phyloP scores from a whole-genome alignment of 2,888 invertebrate genomes.

The Digitonthophagus gazella region DNA sequence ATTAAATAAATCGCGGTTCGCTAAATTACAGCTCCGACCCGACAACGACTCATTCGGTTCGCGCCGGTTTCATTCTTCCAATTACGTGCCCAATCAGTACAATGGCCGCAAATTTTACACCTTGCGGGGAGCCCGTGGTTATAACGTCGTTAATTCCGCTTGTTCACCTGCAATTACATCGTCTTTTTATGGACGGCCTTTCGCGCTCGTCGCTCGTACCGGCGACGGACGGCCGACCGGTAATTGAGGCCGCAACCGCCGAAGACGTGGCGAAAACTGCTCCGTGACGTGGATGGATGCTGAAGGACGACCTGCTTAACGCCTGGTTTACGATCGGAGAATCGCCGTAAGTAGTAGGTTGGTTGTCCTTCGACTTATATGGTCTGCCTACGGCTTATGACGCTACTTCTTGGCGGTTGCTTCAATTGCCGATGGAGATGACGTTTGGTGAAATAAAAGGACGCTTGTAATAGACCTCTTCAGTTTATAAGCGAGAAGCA shows the following conservation, averaged over 20 bases:
- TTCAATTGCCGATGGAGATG: not conserved
- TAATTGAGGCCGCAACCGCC: constrained; percentile 1
- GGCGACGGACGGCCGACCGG: too few relatives aligned
- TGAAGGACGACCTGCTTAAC: not conserved
- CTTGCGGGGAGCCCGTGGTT: constrained; percentile 14
- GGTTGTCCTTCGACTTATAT: not conserved
- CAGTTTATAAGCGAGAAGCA: not conserved
- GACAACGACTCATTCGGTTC: constrained; percentile 7
- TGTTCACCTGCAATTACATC: constrained; percentile 3
- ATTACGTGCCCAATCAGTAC: constrained; percentile 15
- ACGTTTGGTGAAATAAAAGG: not conserved
- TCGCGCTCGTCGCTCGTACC: not conserved
- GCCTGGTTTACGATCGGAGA: not conserved
- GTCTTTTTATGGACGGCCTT: constrained; percentile 2
- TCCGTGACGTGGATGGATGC: not conserved
- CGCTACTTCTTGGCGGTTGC: not conserved
- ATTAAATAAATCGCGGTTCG: constrained; percentile 1
- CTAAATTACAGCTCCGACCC: not conserved
- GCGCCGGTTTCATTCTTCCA: constrained; percentile 9
- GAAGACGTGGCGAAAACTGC: not conserved
- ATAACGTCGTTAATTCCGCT: constrained; percentile 14
- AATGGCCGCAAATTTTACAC: constrained; percentile 18
- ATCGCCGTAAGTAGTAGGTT: not conserved
- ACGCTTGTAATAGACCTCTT: not conserved
- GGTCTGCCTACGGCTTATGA: not conserved